Conservation (phyloP, 2,888 invertebrate genomes). For the Branchinecta sandiegonensis region DNA sequence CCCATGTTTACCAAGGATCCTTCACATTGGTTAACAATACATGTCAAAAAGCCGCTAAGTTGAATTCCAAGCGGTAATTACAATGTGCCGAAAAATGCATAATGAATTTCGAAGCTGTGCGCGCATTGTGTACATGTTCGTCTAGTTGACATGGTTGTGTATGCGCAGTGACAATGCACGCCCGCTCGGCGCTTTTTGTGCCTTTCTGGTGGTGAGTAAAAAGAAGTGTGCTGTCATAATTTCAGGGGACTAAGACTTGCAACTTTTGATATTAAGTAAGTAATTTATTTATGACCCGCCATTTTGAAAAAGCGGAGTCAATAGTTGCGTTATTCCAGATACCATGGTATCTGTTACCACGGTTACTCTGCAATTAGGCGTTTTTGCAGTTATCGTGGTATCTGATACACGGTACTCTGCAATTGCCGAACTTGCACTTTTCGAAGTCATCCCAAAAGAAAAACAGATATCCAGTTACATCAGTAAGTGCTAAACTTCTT, state of each 20-base stretch:
- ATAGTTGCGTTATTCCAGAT: too few relatives aligned
- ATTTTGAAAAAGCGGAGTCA: too few relatives aligned
- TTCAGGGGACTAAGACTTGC: background rate
- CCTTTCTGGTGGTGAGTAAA: background rate
- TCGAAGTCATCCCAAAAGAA: too few relatives aligned
- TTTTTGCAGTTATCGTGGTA: too few relatives aligned
- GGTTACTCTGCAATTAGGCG: too few relatives aligned
- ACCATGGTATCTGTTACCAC: too few relatives aligned
- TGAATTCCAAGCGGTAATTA: constrained; percentile 14
- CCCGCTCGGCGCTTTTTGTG: constrained; percentile 14
- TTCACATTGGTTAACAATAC: constrained; percentile 11
- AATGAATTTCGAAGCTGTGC: background rate
- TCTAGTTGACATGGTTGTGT: constrained; percentile 9
- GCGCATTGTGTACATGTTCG: constrained; percentile 10
- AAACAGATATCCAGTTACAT: too few relatives aligned
- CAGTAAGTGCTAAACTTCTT: too few relatives aligned
- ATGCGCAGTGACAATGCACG: constrained; percentile 16
- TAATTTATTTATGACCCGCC: too few relatives aligned
- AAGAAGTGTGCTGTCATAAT: constrained; percentile 10
- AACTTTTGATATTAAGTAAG: too few relatives aligned
- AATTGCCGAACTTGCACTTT: too few relatives aligned
- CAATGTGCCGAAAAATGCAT: constrained; percentile 11
- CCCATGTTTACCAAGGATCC: constrained; percentile 15
- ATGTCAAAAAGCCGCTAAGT: constrained; percentile 17
- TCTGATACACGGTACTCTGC: too few relatives aligned